Conservation (phyloP, 2,888 invertebrate species). For the Antitype chi region DNA sequence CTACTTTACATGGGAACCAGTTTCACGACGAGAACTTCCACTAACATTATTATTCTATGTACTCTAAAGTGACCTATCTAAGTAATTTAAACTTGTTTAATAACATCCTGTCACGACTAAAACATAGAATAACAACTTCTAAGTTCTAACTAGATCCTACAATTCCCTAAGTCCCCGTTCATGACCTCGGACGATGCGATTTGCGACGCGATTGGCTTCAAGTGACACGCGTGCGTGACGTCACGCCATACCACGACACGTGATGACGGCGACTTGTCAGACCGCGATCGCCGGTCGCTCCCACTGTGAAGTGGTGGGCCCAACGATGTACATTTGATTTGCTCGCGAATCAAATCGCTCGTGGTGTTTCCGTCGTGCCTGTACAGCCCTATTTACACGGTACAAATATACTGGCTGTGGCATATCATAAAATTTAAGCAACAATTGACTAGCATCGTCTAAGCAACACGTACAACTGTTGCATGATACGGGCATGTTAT, state of each 20-base stretch:
- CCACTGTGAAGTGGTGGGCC: background rate
- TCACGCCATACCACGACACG: too few species aligned
- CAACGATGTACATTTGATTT: background rate
- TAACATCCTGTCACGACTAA: slow-evolving; percentile 25
- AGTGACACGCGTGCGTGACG: background rate
- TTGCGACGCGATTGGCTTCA: background rate
- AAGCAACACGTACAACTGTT: too few species aligned
- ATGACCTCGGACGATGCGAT: background rate
- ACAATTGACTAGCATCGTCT: too few species aligned
- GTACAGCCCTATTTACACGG: too few species aligned
- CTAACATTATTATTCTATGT: background rate
- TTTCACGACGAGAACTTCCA: background rate
- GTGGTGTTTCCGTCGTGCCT: too few species aligned
- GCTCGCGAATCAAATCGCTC: background rate
- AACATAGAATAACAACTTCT: slow-evolving; percentile 26
- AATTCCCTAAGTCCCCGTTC: slow-evolving; percentile 1
- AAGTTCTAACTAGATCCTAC: slow-evolving; percentile 27
- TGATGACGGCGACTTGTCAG: background rate
- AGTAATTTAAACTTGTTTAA: slow-evolving; percentile 39
- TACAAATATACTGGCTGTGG: too few species aligned
- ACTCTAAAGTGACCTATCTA: slow-evolving; percentile 1
- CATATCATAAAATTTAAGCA: too few species aligned
- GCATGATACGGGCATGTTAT: too few species aligned
- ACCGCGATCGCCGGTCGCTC: too few species aligned
- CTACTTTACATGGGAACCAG: background rate